Evolutionary conservation across 2,888 invertebrate species (phyloP).

Genomic region (Perithous albicinctus): DNA sequence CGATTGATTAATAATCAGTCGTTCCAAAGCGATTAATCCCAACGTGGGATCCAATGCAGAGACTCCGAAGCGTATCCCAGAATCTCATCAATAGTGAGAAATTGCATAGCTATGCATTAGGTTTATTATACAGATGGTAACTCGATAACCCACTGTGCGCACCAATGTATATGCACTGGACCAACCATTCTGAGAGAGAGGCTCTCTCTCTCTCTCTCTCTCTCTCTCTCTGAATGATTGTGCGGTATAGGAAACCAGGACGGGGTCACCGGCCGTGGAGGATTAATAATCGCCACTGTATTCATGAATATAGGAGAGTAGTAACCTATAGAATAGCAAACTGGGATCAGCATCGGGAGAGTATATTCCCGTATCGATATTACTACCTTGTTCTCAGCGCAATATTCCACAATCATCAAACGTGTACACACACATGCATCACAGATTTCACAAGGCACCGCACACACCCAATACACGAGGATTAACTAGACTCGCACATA

Average conservation of each 20-base stretch:
- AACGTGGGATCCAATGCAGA: not conserved
- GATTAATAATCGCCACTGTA: conserved; percentile 62
- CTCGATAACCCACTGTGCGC: conserved; percentile 35
- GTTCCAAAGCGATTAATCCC: not conserved
- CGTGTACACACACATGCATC: conserved; percentile 15
- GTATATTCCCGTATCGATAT: conserved; percentile 55
- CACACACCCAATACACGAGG: conserved; percentile 14
- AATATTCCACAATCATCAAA: conserved; percentile 45
- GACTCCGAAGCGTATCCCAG: not conserved
- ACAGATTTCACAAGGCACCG: conserved; percentile 49
- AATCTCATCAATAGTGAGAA: not conserved
- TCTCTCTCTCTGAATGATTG: too few relatives aligned
- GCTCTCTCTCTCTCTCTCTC: too few relatives aligned
- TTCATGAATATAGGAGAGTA: conserved; percentile 56
- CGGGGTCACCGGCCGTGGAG: conserved; percentile 43
- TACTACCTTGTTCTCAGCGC: conserved; percentile 39
- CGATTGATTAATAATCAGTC: conserved; percentile 7
- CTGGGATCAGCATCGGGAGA: not conserved
- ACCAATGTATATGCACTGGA: not conserved
- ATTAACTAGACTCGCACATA: conserved; percentile 41
- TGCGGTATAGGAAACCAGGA: conserved; percentile 44
- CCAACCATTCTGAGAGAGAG: conserved; percentile 41
- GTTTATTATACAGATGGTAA: conserved; percentile 20
- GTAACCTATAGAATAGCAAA: conserved; percentile 17
- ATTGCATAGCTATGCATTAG: conserved; percentile 10